Evolutionary conservation across 2,888 invertebrate genomes (phyloP), one percentile per base, ranked within the genome.

Genomic region (Agrypnus murinus): DNA sequence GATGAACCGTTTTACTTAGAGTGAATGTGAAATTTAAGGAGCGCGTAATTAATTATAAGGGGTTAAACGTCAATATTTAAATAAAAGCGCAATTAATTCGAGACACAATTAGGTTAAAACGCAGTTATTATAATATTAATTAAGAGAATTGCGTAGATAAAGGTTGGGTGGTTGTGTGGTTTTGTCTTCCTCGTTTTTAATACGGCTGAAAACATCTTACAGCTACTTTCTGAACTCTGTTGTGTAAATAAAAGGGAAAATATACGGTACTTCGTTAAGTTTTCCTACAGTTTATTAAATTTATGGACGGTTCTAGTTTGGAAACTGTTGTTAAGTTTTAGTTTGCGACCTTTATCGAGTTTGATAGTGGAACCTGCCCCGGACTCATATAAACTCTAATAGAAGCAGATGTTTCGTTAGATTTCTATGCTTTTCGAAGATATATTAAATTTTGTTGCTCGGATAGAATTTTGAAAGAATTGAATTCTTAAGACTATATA

Each of bases 331-430:
- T 36, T 58, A 58, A 58, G 58, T 58, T 58, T 58, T 58, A 58
- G 58, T 58, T 58, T 58, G 58, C 58, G 58, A 58, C 58, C 58
- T 58, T 58, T 58, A 58, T 58, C 58, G 43, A 43, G 40, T 43
- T 58, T 58, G 58, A 58, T 58, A 58, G 58, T 58, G 38, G 58
- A 31, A 43, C 40, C 43, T 58, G 43, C 40, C 58, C 40, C 25
- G 25, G 9, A 3, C 31, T 8, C 58, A 43, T 58, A 43, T 58
- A 58, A 58, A 58, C 40, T 58, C 40, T 58, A 58, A 58, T 58
- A 19, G 58, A 38, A 58, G 43, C 58, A 58, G 58, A 58, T 58
- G 58, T 43, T 58, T 58, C 50, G 50, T 50, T 50, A 48, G 48
- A 48, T 48, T 45, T 48, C 48, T 17, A 31, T 5, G 12, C 12